Conservation (phyloP, 2,113 vertebrate species). For the Zapus hudsonius region DNA sequence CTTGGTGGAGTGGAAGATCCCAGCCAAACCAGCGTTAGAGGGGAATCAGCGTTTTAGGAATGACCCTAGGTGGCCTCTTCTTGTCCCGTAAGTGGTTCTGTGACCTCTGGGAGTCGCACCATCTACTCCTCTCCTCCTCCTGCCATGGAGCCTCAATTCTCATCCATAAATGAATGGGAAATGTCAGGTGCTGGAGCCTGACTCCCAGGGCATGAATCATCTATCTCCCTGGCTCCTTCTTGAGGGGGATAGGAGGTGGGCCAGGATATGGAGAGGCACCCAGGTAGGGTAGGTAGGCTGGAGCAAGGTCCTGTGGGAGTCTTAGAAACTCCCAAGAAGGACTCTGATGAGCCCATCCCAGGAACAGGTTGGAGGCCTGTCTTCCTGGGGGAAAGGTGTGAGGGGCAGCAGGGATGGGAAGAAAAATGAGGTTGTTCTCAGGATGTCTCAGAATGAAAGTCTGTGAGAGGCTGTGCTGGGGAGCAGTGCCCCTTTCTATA, state of each 20-base stretch:
- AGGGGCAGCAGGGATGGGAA: not conserved
- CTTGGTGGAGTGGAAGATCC: not conserved
- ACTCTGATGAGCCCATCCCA: not conserved
- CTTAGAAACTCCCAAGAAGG: not conserved
- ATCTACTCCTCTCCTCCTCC: not conserved
- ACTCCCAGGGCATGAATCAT: not conserved
- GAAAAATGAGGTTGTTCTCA: not conserved
- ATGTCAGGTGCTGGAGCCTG: not conserved
- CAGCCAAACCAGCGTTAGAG: not conserved
- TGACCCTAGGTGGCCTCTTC: not conserved
- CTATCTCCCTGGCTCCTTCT: not conserved
- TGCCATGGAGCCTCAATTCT: not conserved
- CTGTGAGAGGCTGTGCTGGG: not conserved
- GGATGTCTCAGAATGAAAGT: not conserved
- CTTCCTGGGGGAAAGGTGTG: not conserved
- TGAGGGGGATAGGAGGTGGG: not conserved
- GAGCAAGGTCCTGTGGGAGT: not conserved
- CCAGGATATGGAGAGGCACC: not conserved
- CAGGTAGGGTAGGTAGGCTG: not conserved
- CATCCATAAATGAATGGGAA: constrained; percentile 33
- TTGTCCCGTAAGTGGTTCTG: not conserved
- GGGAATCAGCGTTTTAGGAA: fast-evolving
- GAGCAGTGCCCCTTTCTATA: not conserved
- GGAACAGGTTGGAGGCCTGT: not conserved
- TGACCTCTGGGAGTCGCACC: not conserved